Evolutionary conservation across 2,113 vertebrate genomes (phyloP).

Genomic region (Osmerus mordax): DNA sequence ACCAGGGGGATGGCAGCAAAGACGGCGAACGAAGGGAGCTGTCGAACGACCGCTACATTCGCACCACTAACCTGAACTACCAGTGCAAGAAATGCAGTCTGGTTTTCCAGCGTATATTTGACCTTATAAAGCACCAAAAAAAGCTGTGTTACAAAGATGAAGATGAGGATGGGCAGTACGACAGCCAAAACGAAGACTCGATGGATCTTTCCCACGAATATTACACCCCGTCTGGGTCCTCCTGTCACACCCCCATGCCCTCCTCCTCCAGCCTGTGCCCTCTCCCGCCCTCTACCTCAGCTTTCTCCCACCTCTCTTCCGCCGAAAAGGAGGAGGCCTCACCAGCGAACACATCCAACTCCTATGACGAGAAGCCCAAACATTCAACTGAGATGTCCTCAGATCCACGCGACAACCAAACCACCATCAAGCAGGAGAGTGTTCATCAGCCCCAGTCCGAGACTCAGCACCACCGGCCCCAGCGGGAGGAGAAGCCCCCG

Average conservation of each 20-base stretch:
- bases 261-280: constrained; percentile 85
- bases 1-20: constrained; percentile 93
- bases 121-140: constrained; percentile 99
- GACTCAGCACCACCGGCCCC: constrained; percentile 72
- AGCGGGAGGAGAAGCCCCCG: constrained; percentile 80
- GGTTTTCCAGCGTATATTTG: constrained; percentile 97
- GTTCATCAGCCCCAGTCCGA: constrained; percentile 74
- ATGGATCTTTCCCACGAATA: constrained; percentile 88
- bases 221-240: constrained; percentile 92
- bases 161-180: constrained; percentile 95
- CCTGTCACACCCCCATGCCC: constrained; percentile 96
- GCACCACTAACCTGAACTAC: constrained; percentile 96
- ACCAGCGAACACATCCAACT: constrained; percentile 77
- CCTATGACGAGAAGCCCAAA: constrained; percentile 92
- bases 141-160: constrained; percentile 99
- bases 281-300: constrained; percentile 79
- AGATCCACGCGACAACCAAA: constrained; percentile 85
- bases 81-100: constrained; percentile 98
- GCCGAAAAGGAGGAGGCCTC: constrained; percentile 83
- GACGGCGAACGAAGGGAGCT: constrained; percentile 91
- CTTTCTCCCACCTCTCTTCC: constrained; percentile 78
- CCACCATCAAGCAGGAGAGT: constrained; percentile 87
- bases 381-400: constrained; percentile 80
- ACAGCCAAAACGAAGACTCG: constrained; percentile 98
- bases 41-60: constrained; percentile 93